Base-by-base conservation (phyloP, 2,888 invertebrate species). In the Philaethria dido region DNA sequence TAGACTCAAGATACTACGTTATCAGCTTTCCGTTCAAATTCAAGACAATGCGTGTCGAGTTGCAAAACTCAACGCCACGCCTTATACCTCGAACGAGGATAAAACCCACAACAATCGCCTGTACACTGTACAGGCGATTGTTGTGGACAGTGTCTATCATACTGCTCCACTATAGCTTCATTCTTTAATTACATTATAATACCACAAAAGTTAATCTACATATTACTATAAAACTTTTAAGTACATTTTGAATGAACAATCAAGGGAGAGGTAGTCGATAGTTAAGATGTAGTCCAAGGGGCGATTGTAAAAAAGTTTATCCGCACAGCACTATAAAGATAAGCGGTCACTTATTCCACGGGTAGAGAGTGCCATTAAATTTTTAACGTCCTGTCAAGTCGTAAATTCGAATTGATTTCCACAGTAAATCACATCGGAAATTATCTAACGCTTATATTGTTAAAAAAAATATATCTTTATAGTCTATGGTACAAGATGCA, bases 371-470 rank as follows among this genome's bases (percentile, higher is more conserved):
- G 68, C 45, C 72, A 75, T 78, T 72, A 77, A 78, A 74, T 42
- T 72, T 77, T 77, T 76, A 76, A 75, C 71, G 75, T 73, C 71
- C 65, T 71, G 62, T 71, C 72, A 69, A 64, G 72, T 72, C 71
- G 70, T 77, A 74, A 74, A 77, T 68, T 36, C 69, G 66, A 72
- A 74, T 72, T 75, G 74, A 75, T 73, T 76, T 71, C 65, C 68
- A 70, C 69, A 70, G 72, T 73, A 69, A 64, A 72, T 70, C 72
- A 73, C 69, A 66, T 62, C 71, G 62, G 65, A 71, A 72, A 69
- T 62, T 61, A 65, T 70, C 62, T 65, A 63, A 55, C 68, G 70
- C 68, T 72, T 66, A 67, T 59, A 67, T 67, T 69, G 62, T 69
- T 65, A 62, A 68, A 64, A 52, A 57, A 47, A 47, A 63, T 33